Conservation (phyloP, 1,140 invertebrate species). For the Brevipalpus yothersi region DNA sequence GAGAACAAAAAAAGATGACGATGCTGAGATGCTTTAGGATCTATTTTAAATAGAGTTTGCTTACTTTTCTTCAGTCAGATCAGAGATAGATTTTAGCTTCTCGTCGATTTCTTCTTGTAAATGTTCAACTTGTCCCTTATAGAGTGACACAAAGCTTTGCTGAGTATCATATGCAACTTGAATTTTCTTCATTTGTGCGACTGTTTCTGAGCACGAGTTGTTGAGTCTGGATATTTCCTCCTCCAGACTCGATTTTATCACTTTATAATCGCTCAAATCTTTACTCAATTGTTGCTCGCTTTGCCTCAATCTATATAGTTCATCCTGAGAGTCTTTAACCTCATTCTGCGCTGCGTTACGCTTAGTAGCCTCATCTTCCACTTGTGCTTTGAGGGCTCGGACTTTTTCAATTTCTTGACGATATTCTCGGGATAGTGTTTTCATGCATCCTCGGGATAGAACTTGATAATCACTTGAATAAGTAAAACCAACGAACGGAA, state of each 20-base stretch:
- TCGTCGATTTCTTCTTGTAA: constrained; percentile 63
- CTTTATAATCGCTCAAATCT: constrained; percentile 40
- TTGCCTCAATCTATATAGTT: constrained; percentile 40
- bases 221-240: constrained; percentile 57
- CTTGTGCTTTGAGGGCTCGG: constrained; percentile 46
- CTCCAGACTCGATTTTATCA: constrained; percentile 42
- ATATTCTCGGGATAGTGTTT: constrained; percentile 61
- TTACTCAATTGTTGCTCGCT: constrained; percentile 44
- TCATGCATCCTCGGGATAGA: background rate
- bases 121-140: constrained; percentile 75
- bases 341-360: constrained; percentile 41
- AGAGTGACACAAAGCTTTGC: constrained; percentile 67
- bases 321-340: constrained; percentile 37
- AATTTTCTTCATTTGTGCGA: constrained; percentile 31
- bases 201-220: constrained; percentile 18
- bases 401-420: constrained; percentile 63
- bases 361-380: constrained; percentile 69
- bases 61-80: constrained; percentile 58
- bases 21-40: background rate
- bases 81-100: constrained; percentile 38
- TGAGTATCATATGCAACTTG: constrained; percentile 80
- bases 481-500: constrained; percentile 96
- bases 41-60: background rate
- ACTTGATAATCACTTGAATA: constrained; percentile 36
- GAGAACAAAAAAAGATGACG: constrained; percentile 20